A percentile compares a stretch with the other conserved stretches of the same genome.
Evolutionary conservation across 2,113 vertebrate species (phyloP).

Genomic region (Nycticryphes semicollaris): DNA sequence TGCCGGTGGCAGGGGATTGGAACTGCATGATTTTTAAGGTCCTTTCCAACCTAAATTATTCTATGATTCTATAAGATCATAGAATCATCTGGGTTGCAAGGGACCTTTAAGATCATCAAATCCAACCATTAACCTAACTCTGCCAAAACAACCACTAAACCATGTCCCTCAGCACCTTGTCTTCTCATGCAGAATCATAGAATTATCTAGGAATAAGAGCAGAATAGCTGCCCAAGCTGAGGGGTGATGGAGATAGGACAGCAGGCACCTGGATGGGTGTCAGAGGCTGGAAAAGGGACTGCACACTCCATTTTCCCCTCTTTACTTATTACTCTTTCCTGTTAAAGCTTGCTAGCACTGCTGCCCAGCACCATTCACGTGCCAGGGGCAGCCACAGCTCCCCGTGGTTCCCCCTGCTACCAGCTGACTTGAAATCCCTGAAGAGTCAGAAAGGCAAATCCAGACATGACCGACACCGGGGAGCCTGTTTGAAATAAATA

Average conservation of each 20-base stretch:
- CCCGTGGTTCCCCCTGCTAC: rapidly evolving
- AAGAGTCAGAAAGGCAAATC: conserved; percentile 14
- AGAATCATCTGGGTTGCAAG: not conserved
- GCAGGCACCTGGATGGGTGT: rapidly evolving
- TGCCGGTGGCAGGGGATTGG: no score
- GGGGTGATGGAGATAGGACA: not conserved
- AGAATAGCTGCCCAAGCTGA: not conserved
- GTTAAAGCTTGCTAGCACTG: not conserved
- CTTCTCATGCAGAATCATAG: not conserved
- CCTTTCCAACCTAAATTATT: no score
- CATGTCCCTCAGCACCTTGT: not conserved
- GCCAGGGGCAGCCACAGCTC: not conserved
- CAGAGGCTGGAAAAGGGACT: not conserved
- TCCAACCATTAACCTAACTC: not conserved
- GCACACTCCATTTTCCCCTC: not conserved
- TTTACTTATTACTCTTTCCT: not conserved
- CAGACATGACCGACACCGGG: not conserved
- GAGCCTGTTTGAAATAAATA: conserved; percentile 46
- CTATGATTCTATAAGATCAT: not conserved
- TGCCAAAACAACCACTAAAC: not conserved
- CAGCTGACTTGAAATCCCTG: not conserved
- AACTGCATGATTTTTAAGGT: no score
- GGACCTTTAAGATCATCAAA: not conserved
- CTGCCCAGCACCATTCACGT: not conserved
- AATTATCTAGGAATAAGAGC: not conserved